Conservation (phyloP, 2,888 invertebrate species). For the Lasioglossum zephyrum region DNA sequence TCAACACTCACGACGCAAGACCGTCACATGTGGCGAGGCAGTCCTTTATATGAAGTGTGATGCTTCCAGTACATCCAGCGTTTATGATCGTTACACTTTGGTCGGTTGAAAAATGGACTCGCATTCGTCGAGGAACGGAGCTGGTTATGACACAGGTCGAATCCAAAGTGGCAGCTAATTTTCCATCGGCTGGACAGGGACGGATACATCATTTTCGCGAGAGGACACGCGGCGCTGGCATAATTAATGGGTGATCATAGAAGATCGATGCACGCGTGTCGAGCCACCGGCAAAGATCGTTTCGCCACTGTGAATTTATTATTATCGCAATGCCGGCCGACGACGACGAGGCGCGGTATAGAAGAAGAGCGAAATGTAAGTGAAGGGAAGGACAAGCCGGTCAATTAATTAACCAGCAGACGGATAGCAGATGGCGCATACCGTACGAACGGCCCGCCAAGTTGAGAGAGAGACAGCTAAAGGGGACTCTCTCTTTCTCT, state of each 20-base stretch:
- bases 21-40: neutral
- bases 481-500: neutral
- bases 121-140: neutral
- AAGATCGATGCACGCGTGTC: slow-evolving; percentile 34
- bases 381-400: slow-evolving; percentile 63
- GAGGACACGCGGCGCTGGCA: neutral
- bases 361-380: slow-evolving; percentile 60
- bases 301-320: slow-evolving; percentile 35
- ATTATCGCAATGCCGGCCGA: slow-evolving; percentile 20
- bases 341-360: neutral
- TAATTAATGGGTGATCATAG: slow-evolving; percentile 34
- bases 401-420: slow-evolving; percentile 74
- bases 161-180: slow-evolving; percentile 16
- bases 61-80: neutral
- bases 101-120: neutral
- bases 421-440: slow-evolving; percentile 72
- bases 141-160: slow-evolving; percentile 4
- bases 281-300: neutral
- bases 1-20: neutral
- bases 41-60: neutral
- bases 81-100: neutral
- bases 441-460: slow-evolving; percentile 20
- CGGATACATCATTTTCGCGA: slow-evolving; percentile 25
- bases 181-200: neutral
- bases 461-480: neutral